phyloP scores from a whole-genome alignment of 1,140 invertebrate species.

The Drosophila navojoa region DNA sequence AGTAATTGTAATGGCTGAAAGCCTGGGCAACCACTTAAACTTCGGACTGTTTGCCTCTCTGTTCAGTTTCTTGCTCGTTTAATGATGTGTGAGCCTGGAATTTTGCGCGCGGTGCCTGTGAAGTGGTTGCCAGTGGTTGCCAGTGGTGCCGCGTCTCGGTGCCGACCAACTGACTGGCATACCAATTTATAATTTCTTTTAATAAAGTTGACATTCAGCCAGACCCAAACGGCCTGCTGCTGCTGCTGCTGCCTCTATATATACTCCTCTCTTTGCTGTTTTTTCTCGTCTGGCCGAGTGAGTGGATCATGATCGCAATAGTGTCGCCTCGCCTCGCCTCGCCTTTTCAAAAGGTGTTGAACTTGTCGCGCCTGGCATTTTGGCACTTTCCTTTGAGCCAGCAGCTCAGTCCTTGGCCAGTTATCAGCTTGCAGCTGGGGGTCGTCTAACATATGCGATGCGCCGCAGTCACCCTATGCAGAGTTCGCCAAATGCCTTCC shows the following conservation, averaged over 20 bases:
- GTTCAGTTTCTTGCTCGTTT: slow-evolving; percentile 67
- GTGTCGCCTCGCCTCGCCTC: not conserved
- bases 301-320: slow-evolving; percentile 69
- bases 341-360: slow-evolving; percentile 63
- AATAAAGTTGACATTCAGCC: slow-evolving; percentile 80
- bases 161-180: slow-evolving; percentile 62
- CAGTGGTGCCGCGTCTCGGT: slow-evolving; percentile 12
- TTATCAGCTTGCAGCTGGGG: slow-evolving; percentile 25
- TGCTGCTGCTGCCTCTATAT: slow-evolving; percentile 4
- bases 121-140: slow-evolving; percentile 53
- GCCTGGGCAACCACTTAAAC: slow-evolving; percentile 57
- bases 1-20: slow-evolving; percentile 79
- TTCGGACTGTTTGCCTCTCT: slow-evolving; percentile 33
- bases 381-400: slow-evolving; percentile 57
- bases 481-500: slow-evolving; percentile 65
- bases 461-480: slow-evolving; percentile 58
- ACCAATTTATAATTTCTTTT: slow-evolving; percentile 83
- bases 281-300: slow-evolving; percentile 58
- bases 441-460: slow-evolving; percentile 44
- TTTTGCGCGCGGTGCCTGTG: slow-evolving; percentile 78
- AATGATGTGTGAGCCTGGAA: slow-evolving; percentile 82
- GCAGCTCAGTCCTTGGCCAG: not conserved
- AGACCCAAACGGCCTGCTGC: slow-evolving; percentile 17
- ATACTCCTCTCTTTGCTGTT: slow-evolving; percentile 36
- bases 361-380: slow-evolving; percentile 77